A percentile compares a stretch with the other conserved stretches of the same genome.
Conservation (phyloP, 2,888 invertebrate species). For the Drosophila borborema region DNA sequence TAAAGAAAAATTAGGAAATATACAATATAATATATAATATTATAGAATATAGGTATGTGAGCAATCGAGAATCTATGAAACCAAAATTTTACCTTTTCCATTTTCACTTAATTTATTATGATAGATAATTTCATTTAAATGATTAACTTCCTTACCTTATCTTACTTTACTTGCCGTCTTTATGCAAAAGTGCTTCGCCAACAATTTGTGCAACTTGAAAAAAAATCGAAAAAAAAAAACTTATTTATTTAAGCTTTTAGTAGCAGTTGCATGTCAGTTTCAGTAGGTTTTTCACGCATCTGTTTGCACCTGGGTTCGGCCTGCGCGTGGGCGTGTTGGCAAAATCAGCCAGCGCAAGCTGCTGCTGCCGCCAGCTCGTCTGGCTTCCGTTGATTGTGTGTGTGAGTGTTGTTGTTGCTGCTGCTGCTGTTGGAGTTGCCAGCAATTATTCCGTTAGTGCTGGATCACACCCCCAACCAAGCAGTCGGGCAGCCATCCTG, state of each 20-base stretch:
- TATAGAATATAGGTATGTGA: background rate
- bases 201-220: background rate
- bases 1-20: background rate
- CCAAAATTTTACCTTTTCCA: background rate
- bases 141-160: too few species aligned
- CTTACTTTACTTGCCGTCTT: too few species aligned
- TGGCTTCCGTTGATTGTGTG: constrained; percentile 66
- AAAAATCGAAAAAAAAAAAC: background rate
- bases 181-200: background rate
- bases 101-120: background rate
- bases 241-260: background rate
- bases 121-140: background rate
- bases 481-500: constrained; percentile 12
- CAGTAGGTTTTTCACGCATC: constrained; percentile 32
- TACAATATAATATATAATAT: background rate
- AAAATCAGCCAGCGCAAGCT: constrained; percentile 72
- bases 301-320: constrained; percentile 25
- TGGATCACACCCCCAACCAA: constrained; percentile 59
- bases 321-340: constrained; percentile 40
- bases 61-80: background rate
- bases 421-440: constrained; percentile 66
- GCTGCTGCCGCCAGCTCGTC: constrained; percentile 75
- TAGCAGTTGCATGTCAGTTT: constrained; percentile 8
- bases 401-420: constrained; percentile 31
- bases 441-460: constrained; percentile 80